These are phyloP conservation scores for Camelus bactrianus DNA, from an alignment of 2,113 vertebrate genomes.

Conservation along the genomic window DNA sequence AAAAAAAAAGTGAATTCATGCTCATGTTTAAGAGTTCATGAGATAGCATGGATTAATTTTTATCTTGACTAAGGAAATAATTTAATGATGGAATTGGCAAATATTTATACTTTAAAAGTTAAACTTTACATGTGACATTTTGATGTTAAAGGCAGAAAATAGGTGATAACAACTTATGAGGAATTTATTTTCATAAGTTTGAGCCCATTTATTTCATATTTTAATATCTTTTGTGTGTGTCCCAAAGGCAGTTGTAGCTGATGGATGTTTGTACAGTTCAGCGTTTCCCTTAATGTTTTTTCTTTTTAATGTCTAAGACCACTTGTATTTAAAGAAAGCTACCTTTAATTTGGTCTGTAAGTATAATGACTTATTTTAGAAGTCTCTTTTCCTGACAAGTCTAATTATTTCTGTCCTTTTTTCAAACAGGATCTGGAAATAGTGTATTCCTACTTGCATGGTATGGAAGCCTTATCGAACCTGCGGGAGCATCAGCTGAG, in stretches of 20 bases:
- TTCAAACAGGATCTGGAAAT: conserved; percentile 96
- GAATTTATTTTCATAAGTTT: conserved; percentile 30
- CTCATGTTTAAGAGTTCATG: background rate
- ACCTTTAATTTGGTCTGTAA: conserved; percentile 31
- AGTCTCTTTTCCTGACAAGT: background rate
- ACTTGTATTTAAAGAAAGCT: background rate
- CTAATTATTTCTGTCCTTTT: conserved; percentile 76
- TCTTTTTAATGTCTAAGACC: conserved; percentile 43
- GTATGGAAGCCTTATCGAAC: conserved; percentile 99
- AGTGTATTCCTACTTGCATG: conserved; percentile 98
- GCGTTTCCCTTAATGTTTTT: background rate
- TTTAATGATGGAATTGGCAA: background rate
- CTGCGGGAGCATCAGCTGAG: conserved; percentile 97
- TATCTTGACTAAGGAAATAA: background rate
- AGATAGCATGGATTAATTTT: background rate
- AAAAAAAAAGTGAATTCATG: background rate
- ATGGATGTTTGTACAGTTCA: background rate
- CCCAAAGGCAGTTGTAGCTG: background rate
- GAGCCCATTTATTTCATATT: conserved; percentile 3
- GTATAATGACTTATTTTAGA: conserved; percentile 41
- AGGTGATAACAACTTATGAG: conserved; percentile 4
- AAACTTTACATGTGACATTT: background rate
- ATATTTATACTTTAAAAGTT: background rate
- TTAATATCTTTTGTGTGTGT: background rate
- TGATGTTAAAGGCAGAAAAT: background rate